Conservation (phyloP, 2,797 vertebrate genomes). For the Mus minutoides region DNA sequence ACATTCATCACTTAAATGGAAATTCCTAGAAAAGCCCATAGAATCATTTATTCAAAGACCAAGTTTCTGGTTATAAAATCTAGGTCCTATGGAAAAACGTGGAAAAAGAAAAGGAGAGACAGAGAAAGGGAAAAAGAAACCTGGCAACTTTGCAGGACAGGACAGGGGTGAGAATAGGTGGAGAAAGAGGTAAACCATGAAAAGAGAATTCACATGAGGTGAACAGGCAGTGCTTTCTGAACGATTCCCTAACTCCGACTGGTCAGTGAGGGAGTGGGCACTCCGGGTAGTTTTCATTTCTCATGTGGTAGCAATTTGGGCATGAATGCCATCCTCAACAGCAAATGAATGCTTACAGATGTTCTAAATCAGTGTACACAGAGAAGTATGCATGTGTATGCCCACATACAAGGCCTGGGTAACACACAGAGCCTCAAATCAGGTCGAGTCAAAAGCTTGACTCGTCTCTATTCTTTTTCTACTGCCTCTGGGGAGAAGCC, state of each 20-base stretch:
- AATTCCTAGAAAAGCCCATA: not conserved
- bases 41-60: not conserved
- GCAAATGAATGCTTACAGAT: not conserved
- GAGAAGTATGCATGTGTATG: accelerated
- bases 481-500: not conserved
- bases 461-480: not conserved
- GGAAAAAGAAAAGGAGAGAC: too few species aligned
- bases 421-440: not conserved
- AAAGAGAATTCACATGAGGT: not conserved
- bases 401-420: accelerated
- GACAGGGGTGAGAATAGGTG: not conserved
- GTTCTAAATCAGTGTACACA: not conserved
- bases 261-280: not conserved
- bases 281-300: not conserved
- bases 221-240: not conserved
- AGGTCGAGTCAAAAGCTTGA: not conserved
- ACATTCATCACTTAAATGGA: slow-evolving; percentile 40
- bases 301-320: not conserved
- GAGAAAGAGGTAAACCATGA: not conserved
- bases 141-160: not conserved
- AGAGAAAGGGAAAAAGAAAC: not conserved
- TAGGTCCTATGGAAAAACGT: not conserved
- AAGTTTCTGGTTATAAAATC: slow-evolving; percentile 18
- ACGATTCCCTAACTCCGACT: not conserved
- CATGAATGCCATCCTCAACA: not conserved